Percentiles rank a stretch among this genome's conserved stretches.
These are phyloP conservation scores for Bombus huntii DNA, from an alignment of 1,140 invertebrate genomes.

Conservation along the genomic window DNA sequence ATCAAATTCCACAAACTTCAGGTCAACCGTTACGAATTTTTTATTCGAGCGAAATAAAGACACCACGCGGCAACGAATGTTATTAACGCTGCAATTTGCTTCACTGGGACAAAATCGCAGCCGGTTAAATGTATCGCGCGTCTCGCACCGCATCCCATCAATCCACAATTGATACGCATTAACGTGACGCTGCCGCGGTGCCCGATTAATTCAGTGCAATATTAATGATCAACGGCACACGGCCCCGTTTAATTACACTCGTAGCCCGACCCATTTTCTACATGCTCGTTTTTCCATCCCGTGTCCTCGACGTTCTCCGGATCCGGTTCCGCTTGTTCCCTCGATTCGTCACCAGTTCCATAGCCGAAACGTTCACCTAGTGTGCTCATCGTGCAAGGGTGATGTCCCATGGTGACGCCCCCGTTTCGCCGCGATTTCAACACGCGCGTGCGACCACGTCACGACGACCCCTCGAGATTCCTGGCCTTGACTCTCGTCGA, in stretches of 20 bases:
- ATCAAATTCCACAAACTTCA: too few species aligned
- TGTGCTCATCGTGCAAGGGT: background rate
- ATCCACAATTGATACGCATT: conserved; percentile 47
- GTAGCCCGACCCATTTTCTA: background rate
- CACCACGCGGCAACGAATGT: background rate
- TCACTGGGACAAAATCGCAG: background rate
- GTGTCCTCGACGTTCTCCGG: background rate
- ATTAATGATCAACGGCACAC: conserved; percentile 10
- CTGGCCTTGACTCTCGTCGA: conserved; percentile 11
- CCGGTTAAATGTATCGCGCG: background rate
- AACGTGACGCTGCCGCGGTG: background rate
- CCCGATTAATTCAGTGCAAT: conserved; percentile 29
- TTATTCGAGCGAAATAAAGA: background rate
- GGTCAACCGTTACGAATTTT: too few species aligned
- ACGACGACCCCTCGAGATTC: conserved; percentile 11
- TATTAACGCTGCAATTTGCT: conserved; percentile 16
- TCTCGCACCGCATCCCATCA: conserved; percentile 3
- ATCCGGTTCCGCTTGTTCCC: background rate
- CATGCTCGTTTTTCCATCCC: background rate
- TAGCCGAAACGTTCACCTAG: background rate
- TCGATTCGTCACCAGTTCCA: conserved; percentile 8
- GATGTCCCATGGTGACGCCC: background rate
- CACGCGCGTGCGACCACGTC: conserved; percentile 8
- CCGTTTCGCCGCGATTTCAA: conserved; percentile 14
- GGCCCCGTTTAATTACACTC: conserved; percentile 25